phyloP scores from a whole-genome alignment of 2,888 invertebrate species.

The Macrosiphum euphorbiae region DNA sequence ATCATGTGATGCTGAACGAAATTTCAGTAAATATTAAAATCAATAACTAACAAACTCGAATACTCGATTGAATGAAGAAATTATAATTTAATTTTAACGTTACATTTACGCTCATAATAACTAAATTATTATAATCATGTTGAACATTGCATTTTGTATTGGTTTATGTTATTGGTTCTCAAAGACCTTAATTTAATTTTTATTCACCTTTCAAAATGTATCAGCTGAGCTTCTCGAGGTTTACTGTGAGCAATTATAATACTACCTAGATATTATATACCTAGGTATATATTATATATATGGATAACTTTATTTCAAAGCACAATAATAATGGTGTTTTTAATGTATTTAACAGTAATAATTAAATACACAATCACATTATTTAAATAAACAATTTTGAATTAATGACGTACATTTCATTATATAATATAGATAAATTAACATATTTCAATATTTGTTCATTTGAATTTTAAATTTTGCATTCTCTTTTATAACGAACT shows the following conservation, averaged over 20 bases:
- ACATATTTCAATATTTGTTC: conserved; percentile 11
- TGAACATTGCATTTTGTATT: neutral
- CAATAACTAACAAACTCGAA: neutral
- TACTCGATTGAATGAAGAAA: neutral
- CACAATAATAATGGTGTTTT: neutral
- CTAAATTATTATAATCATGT: neutral
- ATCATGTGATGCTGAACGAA: neutral
- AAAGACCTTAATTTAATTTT: neutral
- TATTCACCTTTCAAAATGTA: neutral
- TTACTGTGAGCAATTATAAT: neutral
- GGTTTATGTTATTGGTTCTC: neutral
- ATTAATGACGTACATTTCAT: conserved; percentile 16
- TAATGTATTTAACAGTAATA: neutral
- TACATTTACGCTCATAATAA: neutral
- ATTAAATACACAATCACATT: neutral
- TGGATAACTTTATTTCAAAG: neutral
- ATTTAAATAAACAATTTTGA: conserved; percentile 29
- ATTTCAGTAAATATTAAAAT: neutral
- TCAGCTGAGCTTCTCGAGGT: neutral
- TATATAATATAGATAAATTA: neutral
- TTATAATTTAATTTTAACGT: neutral
- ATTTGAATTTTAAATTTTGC: conserved; percentile 10
- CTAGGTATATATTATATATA: neutral
- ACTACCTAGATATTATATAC: neutral
- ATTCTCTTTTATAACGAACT: neutral